Conservation (phyloP, 2,888 invertebrate genomes). For the Ectemnius continuus region DNA sequence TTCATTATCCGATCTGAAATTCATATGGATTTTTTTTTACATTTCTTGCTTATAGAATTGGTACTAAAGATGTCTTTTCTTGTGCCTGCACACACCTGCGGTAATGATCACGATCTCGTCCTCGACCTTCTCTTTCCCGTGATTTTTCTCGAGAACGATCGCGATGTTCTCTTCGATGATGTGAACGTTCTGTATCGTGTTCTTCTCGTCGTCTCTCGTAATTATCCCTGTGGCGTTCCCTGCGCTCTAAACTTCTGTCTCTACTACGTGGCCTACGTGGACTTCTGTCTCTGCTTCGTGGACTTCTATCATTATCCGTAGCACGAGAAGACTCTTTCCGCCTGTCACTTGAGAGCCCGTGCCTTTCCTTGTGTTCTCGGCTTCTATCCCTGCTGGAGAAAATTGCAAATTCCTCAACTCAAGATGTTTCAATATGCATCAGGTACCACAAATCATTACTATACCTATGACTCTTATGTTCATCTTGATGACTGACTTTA, state of each 20-base stretch:
- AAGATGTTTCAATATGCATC: neutral
- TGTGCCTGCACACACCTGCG: constrained; percentile 29
- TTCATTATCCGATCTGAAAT: constrained; percentile 37
- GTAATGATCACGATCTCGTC: constrained; percentile 26
- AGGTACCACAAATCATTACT: neutral
- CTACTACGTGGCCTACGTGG: constrained; percentile 16
- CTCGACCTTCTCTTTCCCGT: constrained; percentile 27
- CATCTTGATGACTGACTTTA: constrained; percentile 5
- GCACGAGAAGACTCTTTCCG: too few species aligned
- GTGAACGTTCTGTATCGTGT: neutral
- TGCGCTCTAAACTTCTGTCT: constrained; percentile 28
- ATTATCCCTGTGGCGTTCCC: constrained; percentile 15
- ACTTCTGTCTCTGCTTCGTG: too few species aligned
- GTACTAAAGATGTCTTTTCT: neutral
- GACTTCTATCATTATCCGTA: too few species aligned
- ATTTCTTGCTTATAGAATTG: neutral
- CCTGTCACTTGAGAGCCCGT: too few species aligned
- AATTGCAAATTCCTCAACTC: neutral
- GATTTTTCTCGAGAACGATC: constrained; percentile 34
- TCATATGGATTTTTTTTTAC: neutral
- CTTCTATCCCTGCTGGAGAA: too few species aligned
- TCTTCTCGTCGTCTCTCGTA: constrained; percentile 18
- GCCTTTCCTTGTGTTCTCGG: too few species aligned
- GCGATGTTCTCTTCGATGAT: constrained; percentile 12
- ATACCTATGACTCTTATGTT: constrained; percentile 40